Base-by-base conservation (phyloP, 2,797 vertebrate genomes). In the Lepidocolaptes lacrymiger region DNA sequence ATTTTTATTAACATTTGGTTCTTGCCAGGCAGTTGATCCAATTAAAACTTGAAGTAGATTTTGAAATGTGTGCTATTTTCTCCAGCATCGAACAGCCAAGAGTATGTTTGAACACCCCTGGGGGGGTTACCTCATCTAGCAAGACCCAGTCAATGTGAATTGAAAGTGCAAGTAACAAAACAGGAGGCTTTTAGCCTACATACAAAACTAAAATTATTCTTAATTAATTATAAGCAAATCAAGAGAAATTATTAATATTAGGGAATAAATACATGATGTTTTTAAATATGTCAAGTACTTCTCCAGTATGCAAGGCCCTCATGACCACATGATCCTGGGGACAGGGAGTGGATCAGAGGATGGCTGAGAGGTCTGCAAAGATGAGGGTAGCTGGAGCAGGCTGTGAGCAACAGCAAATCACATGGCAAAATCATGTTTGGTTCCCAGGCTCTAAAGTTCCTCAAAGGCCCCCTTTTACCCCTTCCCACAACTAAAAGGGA, bases 141-240 rank as follows among this genome's bases (percentile, higher is more conserved):
- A 77, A 72, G 56, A 61, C 10, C 16, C 48, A 69, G 64, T 32
- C 74, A 73, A 80, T 46, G 41, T 32, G 51, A 94, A 93, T 18
- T 75, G 51, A 91, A 96, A 89, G 46, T 68, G 28, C 67, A 89
- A 72, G 71, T 69, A 74, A 93, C 20, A 83, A 85, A 89, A 81
- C 24, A 69, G 39, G 49, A 89, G 19, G 34, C 75, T 44, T 62
- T 78, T 66, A 55, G 43, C 62, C 73, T 80, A 78, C 30, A 58
- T 36, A 80, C 5, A 81, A 61, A 89, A 55, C 44, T 54, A 54
- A 89, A 89, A 88, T 52, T 49, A 85, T 67, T 67, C 28, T 67
- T 49, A 89, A 83, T 39, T 68, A 88, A 91, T 82, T 73, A 66
- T 67, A 74, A 76, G 72, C 20, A 76, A 85, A 89, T 67, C 7